Evolutionary conservation across 2,113 vertebrate species (phyloP), one percentile per base, ranked within the genome.

Genomic region (Protobothrops flavoviridis): DNA sequence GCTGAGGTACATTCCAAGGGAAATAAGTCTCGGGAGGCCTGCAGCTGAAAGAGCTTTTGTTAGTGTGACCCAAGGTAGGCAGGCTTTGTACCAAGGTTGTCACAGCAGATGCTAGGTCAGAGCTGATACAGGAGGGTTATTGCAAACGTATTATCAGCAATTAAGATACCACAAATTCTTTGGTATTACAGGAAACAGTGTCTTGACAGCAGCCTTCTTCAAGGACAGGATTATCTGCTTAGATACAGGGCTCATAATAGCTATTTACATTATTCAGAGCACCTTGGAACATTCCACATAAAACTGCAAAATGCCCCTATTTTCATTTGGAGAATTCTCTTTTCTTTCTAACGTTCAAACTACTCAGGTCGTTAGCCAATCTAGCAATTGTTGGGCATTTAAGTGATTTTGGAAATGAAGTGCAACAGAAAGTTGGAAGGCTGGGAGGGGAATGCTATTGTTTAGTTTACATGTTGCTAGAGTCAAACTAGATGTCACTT

Each of bases 81-180:
- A 33, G 53, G 50, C 48, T 89, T 43, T 85, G 26, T 89, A 50
- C 48, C 29, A 17, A n/a, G 57, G 43, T 53, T 85, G 56, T 45
- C 88, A 86, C 45, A 90, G 45, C 69, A 90, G 69, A 93, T 64
- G 13, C 56, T 61, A 26, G 10, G 15, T 48, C 56, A 90, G 48
- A 53, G 17, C 74, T 61, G 45, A n/a, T 88, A 55, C 12, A 26
- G 87, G 5, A 17, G 50, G 33, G 59, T 17, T 86, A 10, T 59
- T 64, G 74, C 45, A 90, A 53, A 90, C 29, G 26, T 85, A 90
- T 93, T 93, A 93, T 93, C 89, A 93, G 92, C 92, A 93, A 93
- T 93, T 93, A 93, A 93, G 92, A 93, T 93, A 90, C 74, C 92
- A 90, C 89, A 90, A 89, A 93, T 93, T 93, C 74, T 64, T 93